Percentiles rank a stretch among this genome's conserved stretches.
phyloP scores from a whole-genome alignment of 2,113 vertebrate genomes.

The Apeltes quadracus region DNA sequence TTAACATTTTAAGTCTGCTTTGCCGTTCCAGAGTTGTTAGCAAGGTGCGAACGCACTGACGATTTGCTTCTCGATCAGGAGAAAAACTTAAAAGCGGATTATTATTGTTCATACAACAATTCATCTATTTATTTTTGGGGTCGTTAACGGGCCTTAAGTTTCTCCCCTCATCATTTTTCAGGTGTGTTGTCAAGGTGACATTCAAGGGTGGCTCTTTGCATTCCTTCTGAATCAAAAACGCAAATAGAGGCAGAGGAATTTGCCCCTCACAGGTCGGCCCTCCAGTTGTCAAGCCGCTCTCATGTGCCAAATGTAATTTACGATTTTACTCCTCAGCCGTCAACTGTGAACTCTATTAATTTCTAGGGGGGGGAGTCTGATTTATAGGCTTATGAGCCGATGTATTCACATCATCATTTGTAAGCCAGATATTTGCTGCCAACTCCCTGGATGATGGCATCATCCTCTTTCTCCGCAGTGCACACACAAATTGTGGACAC shows the following conservation, averaged over 20 bases:
- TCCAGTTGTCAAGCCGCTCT: constrained; percentile 54
- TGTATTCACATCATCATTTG: constrained; percentile 76
- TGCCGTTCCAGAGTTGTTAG: constrained; percentile 26
- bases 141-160: accelerated
- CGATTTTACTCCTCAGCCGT: constrained; percentile 54
- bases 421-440: constrained; percentile 74
- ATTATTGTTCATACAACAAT: not conserved
- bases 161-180: not conserved
- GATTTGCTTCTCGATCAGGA: constrained; percentile 1
- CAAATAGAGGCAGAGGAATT: constrained; percentile 4
- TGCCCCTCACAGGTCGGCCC: constrained; percentile 30
- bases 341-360: constrained; percentile 75
- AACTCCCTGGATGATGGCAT: constrained; percentile 61
- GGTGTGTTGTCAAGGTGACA: not conserved
- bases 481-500: constrained; percentile 19
- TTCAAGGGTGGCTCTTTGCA: not conserved
- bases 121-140: not conserved
- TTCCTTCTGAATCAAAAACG: not conserved
- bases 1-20: constrained; percentile 54
- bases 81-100: not conserved
- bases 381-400: constrained; percentile 70
- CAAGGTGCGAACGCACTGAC: constrained; percentile 20
- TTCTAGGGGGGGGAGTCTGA: constrained; percentile 59
- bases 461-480: constrained; percentile 37
- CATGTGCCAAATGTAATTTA: constrained; percentile 65